These are phyloP conservation scores for Oscheius onirici DNA, from an alignment of 2,888 invertebrate species.

Conservation along the genomic window DNA sequence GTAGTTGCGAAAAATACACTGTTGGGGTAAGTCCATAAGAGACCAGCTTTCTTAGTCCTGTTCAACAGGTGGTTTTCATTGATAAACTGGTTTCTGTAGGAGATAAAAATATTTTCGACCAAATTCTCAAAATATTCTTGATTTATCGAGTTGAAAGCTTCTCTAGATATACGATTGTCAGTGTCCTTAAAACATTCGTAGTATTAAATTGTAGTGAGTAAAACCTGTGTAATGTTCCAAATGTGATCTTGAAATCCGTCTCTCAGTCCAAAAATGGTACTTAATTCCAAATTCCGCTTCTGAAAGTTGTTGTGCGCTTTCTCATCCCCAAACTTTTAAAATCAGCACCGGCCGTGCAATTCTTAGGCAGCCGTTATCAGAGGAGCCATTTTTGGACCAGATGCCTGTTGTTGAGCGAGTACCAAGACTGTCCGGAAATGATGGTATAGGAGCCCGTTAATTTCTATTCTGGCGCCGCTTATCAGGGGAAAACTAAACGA, in stretches of 20 bases:
- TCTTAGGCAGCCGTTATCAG: too few relatives aligned
- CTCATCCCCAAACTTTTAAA: slow-evolving; percentile 1
- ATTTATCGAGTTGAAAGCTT: slow-evolving; percentile 69
- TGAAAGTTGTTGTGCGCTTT: slow-evolving; percentile 36
- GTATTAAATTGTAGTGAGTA: background rate
- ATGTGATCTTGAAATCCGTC: slow-evolving; percentile 69
- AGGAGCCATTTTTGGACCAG: too few relatives aligned
- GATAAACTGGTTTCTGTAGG: slow-evolving; percentile 70
- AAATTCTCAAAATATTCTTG: slow-evolving; percentile 68
- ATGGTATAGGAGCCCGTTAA: background rate
- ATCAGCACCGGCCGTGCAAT: background rate
- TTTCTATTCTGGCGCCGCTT: background rate
- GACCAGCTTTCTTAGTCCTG: slow-evolving; percentile 61
- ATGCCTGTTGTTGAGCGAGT: too few relatives aligned
- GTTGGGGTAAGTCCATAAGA: slow-evolving; percentile 70
- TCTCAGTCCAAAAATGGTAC: slow-evolving; percentile 62
- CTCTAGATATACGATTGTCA: slow-evolving; percentile 66
- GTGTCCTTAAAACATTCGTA: slow-evolving; percentile 49
- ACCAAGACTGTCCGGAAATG: slow-evolving; percentile 7
- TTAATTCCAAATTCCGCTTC: slow-evolving; percentile 64
- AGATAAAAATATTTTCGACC: slow-evolving; percentile 55
- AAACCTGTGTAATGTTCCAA: slow-evolving; percentile 69
- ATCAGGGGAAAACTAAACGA: background rate
- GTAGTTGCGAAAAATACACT: slow-evolving; percentile 71
- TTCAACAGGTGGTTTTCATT: slow-evolving; percentile 68